These are phyloP conservation scores for Nothoprocta perdicaria DNA, from an alignment of 2,113 vertebrate species.

Conservation along the genomic window DNA sequence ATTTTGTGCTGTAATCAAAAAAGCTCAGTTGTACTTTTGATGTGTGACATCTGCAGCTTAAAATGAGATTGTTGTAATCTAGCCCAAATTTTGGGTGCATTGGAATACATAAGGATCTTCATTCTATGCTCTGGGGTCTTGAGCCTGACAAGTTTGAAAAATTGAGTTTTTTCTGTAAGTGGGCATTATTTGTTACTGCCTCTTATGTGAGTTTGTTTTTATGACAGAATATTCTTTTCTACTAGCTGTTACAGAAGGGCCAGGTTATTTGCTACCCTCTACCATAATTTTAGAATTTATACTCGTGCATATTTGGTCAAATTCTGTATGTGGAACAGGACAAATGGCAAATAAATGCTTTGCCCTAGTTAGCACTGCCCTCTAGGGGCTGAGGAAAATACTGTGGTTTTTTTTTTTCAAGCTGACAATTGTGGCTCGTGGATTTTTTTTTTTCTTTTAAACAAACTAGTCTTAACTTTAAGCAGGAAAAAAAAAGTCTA, in stretches of 20 bases:
- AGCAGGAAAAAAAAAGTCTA: background rate
- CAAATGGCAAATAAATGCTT: background rate
- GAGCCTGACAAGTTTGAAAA: background rate
- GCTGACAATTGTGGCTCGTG: background rate
- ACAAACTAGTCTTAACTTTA: background rate
- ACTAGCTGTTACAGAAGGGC: background rate
- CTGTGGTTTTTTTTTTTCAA: background rate
- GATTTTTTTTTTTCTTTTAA: too few species aligned
- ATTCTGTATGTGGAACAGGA: background rate
- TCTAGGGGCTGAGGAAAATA: slow-evolving; percentile 75
- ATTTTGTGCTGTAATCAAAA: too few species aligned
- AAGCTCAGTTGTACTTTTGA: background rate
- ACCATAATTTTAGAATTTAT: background rate
- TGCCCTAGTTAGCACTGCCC: slow-evolving; percentile 72
- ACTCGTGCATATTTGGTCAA: background rate
- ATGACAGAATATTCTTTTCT: background rate
- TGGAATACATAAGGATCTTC: background rate
- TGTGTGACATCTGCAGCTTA: background rate
- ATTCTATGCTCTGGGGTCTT: background rate
- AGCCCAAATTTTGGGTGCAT: background rate
- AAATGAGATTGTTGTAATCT: background rate
- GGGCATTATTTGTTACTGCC: background rate
- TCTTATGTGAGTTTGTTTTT: background rate
- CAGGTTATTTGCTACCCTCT: background rate
- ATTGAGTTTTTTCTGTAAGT: background rate